Evolutionary conservation across 2,888 invertebrate genomes (phyloP).

Genomic region (Parnassius orleans): DNA sequence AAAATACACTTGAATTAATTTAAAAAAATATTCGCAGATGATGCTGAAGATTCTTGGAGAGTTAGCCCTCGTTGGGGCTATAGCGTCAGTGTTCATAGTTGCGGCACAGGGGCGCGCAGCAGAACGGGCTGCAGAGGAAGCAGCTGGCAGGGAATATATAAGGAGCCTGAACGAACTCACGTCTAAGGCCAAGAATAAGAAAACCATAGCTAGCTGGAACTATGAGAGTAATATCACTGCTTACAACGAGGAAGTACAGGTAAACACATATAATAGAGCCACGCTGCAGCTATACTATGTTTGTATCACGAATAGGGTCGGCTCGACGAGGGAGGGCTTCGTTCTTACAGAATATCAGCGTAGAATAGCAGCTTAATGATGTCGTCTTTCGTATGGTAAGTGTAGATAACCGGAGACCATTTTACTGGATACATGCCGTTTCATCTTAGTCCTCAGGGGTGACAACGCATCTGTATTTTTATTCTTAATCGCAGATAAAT

Average conservation of each 20-base stretch:
- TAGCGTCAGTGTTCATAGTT: constrained; percentile 72
- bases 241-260: constrained; percentile 80
- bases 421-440: no score
- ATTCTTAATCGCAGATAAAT: no score
- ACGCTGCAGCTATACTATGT: no score
- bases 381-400: no score
- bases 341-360: no score
- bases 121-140: constrained; percentile 78
- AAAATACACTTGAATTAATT: neutral
- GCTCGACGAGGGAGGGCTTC: no score
- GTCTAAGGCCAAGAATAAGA: constrained; percentile 78
- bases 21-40: constrained; percentile 46
- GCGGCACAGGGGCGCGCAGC: constrained; percentile 69
- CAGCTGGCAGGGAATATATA: constrained; percentile 82
- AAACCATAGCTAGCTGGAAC: constrained; percentile 84
- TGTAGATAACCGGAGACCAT: no score
- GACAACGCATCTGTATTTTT: no score
- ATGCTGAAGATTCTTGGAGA: constrained; percentile 70
- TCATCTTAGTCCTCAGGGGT: no score
- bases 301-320: neutral
- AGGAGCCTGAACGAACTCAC: constrained; percentile 81
- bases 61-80: constrained; percentile 66
- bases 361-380: no score
- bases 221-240: constrained; percentile 88
- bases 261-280: constrained; percentile 31